Evolutionary conservation across 2,113 vertebrate genomes (phyloP).

Genomic region (Excalfactoria chinensis): DNA sequence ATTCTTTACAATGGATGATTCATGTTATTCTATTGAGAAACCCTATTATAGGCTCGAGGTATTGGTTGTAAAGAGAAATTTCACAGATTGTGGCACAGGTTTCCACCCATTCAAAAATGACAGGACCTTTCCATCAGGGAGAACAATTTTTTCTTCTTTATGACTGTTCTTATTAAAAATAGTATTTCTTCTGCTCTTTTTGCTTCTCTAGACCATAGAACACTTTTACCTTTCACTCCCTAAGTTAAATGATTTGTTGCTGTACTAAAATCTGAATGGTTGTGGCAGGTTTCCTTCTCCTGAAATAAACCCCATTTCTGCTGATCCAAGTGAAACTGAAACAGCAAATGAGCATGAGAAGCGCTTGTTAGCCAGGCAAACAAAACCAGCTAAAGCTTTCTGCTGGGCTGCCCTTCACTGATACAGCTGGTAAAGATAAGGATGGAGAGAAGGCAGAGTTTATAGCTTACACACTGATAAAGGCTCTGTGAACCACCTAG

Average conservation of each 20-base stretch:
- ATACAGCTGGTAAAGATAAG: not conserved
- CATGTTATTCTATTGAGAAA: not conserved
- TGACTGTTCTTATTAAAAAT: slow-evolving; percentile 28
- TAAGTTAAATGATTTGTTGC: slow-evolving; percentile 17
- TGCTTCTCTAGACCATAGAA: not conserved
- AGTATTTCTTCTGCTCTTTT: slow-evolving; percentile 3
- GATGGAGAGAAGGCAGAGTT: not conserved
- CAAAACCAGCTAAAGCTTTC: slow-evolving; percentile 3
- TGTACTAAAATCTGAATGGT: not conserved
- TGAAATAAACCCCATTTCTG: slow-evolving; percentile 39
- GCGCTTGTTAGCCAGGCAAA: not conserved
- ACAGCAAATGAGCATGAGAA: not conserved
- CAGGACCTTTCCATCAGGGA: slow-evolving; percentile 49
- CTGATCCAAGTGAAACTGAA: slow-evolving; percentile 42
- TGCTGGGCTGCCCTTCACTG: not conserved
- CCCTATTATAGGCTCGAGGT: slow-evolving; percentile 1
- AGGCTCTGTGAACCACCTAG: not conserved
- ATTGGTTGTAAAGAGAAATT: slow-evolving; percentile 44
- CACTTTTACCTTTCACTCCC: slow-evolving; percentile 23
- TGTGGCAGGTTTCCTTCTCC: not conserved
- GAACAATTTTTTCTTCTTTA: slow-evolving; percentile 34
- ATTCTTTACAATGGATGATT: not conserved
- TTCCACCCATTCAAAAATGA: slow-evolving; percentile 35
- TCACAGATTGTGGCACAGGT: slow-evolving; percentile 28
- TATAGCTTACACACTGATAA: not conserved